phyloP scores from a whole-genome alignment of 2,888 invertebrate genomes.

The Oxystoma pomonae region DNA sequence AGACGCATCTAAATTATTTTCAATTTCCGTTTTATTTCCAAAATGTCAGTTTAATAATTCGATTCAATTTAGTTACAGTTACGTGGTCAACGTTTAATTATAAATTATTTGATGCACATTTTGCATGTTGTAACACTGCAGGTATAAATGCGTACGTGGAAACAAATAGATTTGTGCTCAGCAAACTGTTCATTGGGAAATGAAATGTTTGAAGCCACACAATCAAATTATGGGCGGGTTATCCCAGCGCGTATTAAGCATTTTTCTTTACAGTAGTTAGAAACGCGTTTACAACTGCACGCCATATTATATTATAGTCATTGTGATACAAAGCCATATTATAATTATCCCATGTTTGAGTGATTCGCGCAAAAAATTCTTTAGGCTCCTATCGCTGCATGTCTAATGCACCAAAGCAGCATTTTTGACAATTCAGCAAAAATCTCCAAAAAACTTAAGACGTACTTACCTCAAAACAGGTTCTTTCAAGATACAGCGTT shows the following conservation, averaged over 20 bases:
- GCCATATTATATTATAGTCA: no score
- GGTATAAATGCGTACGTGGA: neutral
- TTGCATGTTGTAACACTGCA: neutral
- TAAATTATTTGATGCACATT: conserved; percentile 21
- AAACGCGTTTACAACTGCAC: neutral
- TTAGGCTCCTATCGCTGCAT: no score
- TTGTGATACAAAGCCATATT: no score
- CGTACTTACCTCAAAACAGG: no score
- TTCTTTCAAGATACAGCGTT: no score
- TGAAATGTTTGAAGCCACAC: conserved; percentile 26
- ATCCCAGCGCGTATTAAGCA: conserved; percentile 1
- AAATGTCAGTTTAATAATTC: conserved; percentile 14
- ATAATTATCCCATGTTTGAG: no score
- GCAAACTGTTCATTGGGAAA: conserved; percentile 27
- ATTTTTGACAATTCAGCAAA: no score
- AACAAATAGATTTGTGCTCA: conserved; percentile 26
- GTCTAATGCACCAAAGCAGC: no score
- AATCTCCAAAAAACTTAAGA: no score
- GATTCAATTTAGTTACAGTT: conserved; percentile 26
- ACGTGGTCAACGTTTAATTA: conserved; percentile 26
- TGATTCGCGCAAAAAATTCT: no score
- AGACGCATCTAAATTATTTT: neutral
- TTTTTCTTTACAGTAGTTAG: neutral
- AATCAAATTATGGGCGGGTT: conserved; percentile 27
- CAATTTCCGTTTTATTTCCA: neutral